These are phyloP conservation scores for Lindbergichthys nudifrons DNA, from an alignment of 2,797 vertebrate genomes.

Conservation along the genomic window DNA sequence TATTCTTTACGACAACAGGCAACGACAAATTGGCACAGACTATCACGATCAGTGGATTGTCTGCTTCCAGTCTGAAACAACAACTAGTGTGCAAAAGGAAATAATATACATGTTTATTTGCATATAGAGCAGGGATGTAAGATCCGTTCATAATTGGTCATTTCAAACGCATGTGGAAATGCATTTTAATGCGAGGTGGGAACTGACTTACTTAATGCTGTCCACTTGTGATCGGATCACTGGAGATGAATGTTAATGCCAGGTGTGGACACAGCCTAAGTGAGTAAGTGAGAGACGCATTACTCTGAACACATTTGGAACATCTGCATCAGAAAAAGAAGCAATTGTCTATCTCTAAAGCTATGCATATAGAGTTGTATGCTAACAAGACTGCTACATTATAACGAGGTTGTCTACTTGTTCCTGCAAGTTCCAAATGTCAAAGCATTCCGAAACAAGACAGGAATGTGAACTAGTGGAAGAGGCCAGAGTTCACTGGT, in stretches of 20 bases:
- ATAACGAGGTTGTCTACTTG: constrained; percentile 21
- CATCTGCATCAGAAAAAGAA: background rate
- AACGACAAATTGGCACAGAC: background rate
- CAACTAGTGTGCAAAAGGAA: too few species aligned
- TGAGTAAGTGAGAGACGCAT: background rate
- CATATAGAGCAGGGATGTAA: too few species aligned
- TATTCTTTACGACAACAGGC: background rate
- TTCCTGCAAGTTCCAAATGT: constrained; percentile 27
- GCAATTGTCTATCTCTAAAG: background rate
- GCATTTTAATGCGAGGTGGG: too few species aligned
- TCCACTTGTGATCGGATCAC: too few species aligned
- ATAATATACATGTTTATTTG: too few species aligned
- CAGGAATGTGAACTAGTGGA: constrained; percentile 37
- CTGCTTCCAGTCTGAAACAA: too few species aligned
- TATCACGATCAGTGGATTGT: too few species aligned
- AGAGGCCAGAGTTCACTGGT: constrained; percentile 52
- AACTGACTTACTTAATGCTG: too few species aligned
- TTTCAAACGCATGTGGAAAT: too few species aligned
- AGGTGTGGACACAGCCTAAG: too few species aligned
- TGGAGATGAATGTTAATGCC: too few species aligned
- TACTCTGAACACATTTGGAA: background rate
- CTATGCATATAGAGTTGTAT: background rate
- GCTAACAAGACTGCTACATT: constrained; percentile 7
- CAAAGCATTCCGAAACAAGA: constrained; percentile 39
- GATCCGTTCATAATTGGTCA: too few species aligned